Evolutionary conservation across 2,113 vertebrate species (phyloP).

Genomic region (Malurus cyaneus): DNA sequence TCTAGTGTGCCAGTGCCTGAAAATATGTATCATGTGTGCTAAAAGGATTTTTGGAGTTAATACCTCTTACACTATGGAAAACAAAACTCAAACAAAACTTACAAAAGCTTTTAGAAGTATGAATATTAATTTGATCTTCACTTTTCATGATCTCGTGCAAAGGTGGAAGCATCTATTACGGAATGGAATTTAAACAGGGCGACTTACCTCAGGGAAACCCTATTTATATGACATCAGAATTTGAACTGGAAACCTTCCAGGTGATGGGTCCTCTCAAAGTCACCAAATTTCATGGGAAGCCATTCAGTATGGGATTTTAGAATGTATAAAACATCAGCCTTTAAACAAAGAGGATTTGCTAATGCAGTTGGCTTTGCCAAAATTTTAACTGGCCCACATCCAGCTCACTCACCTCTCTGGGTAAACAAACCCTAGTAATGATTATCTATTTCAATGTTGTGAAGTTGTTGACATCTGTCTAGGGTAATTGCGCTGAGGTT

Average conservation of each 20-base stretch:
- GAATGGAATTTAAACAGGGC: background rate
- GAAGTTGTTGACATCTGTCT: background rate
- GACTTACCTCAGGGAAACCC: background rate
- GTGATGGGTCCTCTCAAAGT: background rate
- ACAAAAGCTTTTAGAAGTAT: background rate
- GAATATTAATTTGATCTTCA: background rate
- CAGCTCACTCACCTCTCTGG: background rate
- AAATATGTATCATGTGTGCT: rapidly evolving
- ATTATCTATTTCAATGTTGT: background rate
- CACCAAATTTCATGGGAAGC: background rate
- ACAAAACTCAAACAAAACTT: background rate
- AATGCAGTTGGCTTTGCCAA: background rate
- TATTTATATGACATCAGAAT: background rate
- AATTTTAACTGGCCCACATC: background rate
- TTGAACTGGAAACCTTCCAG: background rate
- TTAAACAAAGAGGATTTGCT: background rate
- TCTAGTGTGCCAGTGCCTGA: background rate
- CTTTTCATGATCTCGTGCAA: background rate
- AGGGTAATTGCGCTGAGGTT: background rate
- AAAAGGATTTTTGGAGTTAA: background rate
- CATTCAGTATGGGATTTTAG: background rate
- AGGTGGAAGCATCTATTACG: background rate
- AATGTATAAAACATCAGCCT: background rate
- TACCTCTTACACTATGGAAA: background rate
- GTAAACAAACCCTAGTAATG: background rate